Evolutionary conservation across 2,113 vertebrate species (phyloP), one percentile per base, ranked within the genome.

Genomic region (Pseudonaja textilis): DNA sequence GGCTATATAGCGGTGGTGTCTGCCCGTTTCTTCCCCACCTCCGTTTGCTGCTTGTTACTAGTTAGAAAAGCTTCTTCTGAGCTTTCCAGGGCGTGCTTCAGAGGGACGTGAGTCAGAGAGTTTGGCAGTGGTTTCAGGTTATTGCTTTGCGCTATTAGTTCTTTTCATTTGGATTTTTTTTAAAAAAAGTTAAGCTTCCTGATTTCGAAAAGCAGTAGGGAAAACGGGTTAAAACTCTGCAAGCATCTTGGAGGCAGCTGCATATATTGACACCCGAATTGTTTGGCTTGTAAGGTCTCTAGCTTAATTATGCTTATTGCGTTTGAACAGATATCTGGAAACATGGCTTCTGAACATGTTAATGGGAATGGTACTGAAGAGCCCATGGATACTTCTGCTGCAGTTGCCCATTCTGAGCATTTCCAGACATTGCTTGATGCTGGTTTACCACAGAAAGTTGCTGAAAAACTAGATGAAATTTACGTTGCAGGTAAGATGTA

Each of bases 301-400:
- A 97, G 98, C 97, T 99, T 99, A 99, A 99, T 99, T 98, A 97
- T 98, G 98, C 98, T 98, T 98, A 98, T 99, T 99, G 98, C 98
- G 97, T 99, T 98, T 98, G 97, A 98, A 97, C 98, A 99, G 99
- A 99, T 99, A 97, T 98, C 98, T 98, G 98, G 96, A 98, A 98
- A 98, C 97, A 99, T 99, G 99, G 98, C 98, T 97, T 98, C 99
- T 96, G 99, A 99, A 98, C 99, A 99, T 96, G 98, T 99, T 93
- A 99, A 99, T 97, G 99, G 99, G 95, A 99, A 99, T 96, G 99
- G 99, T 95, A 99, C 98, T 90, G 99, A 99, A 98, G 99, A 99
- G 96, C 98, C 99, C 45, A 99, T 99, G 99, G 99, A 99, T 97
- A 99, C 98, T 93, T 98, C 98, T 91, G 98, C 98, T 93, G 98